Evolutionary conservation across 2,113 vertebrate genomes (phyloP).

Genomic region (Pelvicachromis taeniatus): DNA sequence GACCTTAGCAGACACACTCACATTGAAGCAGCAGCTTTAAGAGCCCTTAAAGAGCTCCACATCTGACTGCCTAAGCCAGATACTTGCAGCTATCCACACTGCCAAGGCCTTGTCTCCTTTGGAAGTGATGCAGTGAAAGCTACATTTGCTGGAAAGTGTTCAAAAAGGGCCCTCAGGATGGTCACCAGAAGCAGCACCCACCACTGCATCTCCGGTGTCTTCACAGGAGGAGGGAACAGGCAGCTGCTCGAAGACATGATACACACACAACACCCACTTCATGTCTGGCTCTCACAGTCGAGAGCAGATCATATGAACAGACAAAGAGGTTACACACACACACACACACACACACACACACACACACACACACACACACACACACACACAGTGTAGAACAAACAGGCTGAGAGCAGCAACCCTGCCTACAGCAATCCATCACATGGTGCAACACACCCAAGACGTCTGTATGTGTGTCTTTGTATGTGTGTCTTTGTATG

Average conservation of each 20-base stretch:
- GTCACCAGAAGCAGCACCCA: not conserved
- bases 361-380: not conserved
- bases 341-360: not conserved
- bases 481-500: not conserved
- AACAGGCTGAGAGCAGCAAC: not conserved
- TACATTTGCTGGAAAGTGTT: not conserved
- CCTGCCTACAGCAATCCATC: not conserved
- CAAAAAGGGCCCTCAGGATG: not conserved
- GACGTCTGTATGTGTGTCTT: not conserved
- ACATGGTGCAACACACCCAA: not conserved
- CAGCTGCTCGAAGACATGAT: not conserved
- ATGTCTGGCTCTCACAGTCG: not conserved
- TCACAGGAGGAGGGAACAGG: not conserved
- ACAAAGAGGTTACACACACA: not conserved
- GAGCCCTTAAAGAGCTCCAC: not conserved
- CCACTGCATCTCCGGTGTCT: not conserved
- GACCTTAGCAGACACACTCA: not conserved
- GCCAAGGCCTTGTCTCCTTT: not conserved
- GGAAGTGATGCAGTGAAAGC: not conserved
- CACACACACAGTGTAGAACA: not conserved
- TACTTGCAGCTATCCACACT: not conserved
- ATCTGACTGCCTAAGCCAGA: not conserved
- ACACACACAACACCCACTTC: not conserved
- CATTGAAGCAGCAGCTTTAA: not conserved
- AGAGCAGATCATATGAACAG: not conserved